phyloP scores from a whole-genome alignment of 2,888 invertebrate genomes.

The Arge pagana region DNA sequence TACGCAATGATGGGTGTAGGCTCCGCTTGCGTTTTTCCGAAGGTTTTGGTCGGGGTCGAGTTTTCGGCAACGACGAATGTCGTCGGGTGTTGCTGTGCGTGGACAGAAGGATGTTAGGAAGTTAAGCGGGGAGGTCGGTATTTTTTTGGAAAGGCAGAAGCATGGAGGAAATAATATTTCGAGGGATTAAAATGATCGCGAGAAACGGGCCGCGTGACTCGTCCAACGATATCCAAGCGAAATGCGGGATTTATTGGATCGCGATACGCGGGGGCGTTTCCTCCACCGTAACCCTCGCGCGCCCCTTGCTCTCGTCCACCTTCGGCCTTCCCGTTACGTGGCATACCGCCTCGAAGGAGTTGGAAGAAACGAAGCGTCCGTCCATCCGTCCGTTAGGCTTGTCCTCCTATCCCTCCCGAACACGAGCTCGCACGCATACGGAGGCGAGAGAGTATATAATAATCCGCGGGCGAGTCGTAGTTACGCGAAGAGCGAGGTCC shows the following conservation, averaged over 20 bases:
- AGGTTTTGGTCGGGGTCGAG: too few relatives aligned
- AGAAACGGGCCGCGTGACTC: constrained; percentile 19
- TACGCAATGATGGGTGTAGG: too few relatives aligned
- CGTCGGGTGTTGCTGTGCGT: too few relatives aligned
- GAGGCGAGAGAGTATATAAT: too few relatives aligned
- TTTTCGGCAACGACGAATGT: too few relatives aligned
- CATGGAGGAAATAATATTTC: too few relatives aligned
- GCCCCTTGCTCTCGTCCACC: neutral
- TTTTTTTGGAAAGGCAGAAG: too few relatives aligned
- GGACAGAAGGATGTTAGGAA: too few relatives aligned
- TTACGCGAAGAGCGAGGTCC: neutral
- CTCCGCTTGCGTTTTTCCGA: too few relatives aligned
- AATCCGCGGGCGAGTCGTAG: neutral
- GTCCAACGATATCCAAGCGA: constrained; percentile 49
- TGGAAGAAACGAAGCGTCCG: too few relatives aligned
- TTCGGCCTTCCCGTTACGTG: constrained; percentile 17
- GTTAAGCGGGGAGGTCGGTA: too few relatives aligned
- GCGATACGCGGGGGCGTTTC: constrained; percentile 57
- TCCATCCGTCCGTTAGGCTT: constrained; percentile 4
- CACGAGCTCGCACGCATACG: constrained; percentile 3
- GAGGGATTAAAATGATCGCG: too few relatives aligned
- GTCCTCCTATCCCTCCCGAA: constrained; percentile 1
- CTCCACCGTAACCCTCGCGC: constrained; percentile 35
- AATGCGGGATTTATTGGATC: constrained; percentile 59
- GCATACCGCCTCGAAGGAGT: constrained; percentile 13